Conservation (phyloP, 1,140 invertebrate genomes). For the Hycleus phaleratus region DNA sequence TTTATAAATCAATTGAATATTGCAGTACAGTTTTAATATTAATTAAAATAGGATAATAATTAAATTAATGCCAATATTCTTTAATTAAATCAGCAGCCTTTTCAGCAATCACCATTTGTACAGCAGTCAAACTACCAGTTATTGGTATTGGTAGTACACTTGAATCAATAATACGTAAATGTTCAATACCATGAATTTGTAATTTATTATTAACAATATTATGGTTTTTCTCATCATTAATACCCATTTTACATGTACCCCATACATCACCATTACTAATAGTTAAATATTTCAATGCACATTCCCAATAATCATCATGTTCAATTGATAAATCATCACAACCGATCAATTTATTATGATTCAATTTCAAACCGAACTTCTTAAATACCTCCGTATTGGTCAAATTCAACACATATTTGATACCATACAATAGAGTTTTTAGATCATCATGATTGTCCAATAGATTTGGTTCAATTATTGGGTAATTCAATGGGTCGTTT, state of each 20-base stretch:
- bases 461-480: conserved; percentile 57
- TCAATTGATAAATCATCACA: conserved; percentile 24
- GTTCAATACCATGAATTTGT: conserved; percentile 43
- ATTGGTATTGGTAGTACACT: conserved; percentile 68
- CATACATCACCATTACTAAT: conserved; percentile 47
- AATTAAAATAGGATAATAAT: neutral
- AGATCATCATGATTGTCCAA: conserved; percentile 46
- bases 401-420: conserved; percentile 22
- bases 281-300: conserved; percentile 43
- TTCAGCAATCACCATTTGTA: conserved; percentile 79
- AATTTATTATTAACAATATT: conserved; percentile 53
- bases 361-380: conserved; percentile 16
- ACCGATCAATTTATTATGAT: conserved; percentile 14
- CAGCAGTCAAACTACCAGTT: conserved; percentile 64
- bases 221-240: conserved; percentile 39
- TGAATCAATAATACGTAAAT: conserved; percentile 64
- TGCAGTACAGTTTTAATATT: no score
- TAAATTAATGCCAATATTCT: conserved; percentile 42
- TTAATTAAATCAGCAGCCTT: conserved; percentile 76
- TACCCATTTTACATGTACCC: conserved; percentile 58
- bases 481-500: conserved; percentile 63
- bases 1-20: no score
- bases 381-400: conserved; percentile 22
- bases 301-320: conserved; percentile 30
- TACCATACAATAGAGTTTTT: conserved; percentile 22